Conservation (phyloP, 2,888 invertebrate genomes). For the Gastrophysa polygoni region DNA sequence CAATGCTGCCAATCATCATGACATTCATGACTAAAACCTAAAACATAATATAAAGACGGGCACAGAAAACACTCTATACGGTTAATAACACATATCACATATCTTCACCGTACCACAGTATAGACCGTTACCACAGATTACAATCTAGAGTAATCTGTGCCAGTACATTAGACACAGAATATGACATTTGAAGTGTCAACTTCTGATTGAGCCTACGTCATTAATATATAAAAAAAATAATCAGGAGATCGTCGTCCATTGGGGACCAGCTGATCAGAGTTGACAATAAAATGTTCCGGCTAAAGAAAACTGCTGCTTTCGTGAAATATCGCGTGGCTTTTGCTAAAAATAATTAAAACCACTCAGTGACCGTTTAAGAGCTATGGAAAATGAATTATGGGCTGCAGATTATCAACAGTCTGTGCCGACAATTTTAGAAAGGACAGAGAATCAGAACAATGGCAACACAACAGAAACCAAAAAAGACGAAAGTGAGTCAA, state of each 20-base stretch:
- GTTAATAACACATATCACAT: too few relatives aligned
- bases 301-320: constrained; percentile 45
- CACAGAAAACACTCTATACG: too few relatives aligned
- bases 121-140: too few relatives aligned
- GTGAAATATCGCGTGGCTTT: constrained; percentile 46
- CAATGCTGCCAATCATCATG: too few relatives aligned
- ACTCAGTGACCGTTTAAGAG: constrained; percentile 36
- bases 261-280: constrained; percentile 58
- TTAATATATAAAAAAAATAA: too few relatives aligned
- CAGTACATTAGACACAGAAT: too few relatives aligned
- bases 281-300: constrained; percentile 58
- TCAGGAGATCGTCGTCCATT: constrained; percentile 51
- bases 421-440: constrained; percentile 50
- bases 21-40: too few relatives aligned
- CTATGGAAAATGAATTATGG: constrained; percentile 55
- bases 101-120: too few relatives aligned
- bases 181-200: too few relatives aligned
- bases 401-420: constrained; percentile 52
- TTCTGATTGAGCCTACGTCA: too few relatives aligned
- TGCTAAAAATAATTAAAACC: constrained; percentile 42
- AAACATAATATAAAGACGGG: too few relatives aligned
- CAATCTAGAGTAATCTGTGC: too few relatives aligned
- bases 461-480: constrained; percentile 45
- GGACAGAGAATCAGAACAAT: constrained; percentile 51
- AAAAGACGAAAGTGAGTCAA: constrained; percentile 39